A percentile compares a stretch with the other conserved stretches of the same genome.
Conservation (phyloP, 1,140 invertebrate species). For the Caenorhabditis inopinata region DNA sequence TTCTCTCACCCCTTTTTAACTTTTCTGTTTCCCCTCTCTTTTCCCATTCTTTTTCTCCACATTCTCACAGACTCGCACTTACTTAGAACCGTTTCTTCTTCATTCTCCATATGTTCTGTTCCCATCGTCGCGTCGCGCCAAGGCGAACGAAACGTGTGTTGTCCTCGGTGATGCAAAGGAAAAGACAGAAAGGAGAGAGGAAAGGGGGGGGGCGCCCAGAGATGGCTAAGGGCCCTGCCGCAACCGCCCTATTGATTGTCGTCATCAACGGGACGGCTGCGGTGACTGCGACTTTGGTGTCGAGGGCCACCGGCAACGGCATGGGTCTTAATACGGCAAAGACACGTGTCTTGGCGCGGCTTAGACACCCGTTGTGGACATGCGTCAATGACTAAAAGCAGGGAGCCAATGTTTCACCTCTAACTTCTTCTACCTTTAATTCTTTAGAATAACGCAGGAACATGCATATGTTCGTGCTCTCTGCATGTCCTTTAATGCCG, state of each 20-base stretch:
- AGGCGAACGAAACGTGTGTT: constrained; percentile 12
- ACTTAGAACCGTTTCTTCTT: neutral
- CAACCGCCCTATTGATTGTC: constrained; percentile 31
- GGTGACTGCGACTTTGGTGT: neutral
- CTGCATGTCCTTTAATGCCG: too few species aligned
- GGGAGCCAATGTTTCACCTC: too few species aligned
- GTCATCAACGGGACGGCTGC: neutral
- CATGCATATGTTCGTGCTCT: too few species aligned
- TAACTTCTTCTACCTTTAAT: too few species aligned
- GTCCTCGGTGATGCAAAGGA: too few species aligned
- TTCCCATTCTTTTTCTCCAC: neutral
- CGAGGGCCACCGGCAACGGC: too few species aligned
- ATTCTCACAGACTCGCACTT: neutral
- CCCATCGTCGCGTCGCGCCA: neutral
- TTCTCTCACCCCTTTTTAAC: neutral
- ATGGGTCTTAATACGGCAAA: too few species aligned
- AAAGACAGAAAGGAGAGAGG: neutral
- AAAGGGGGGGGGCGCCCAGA: neutral
- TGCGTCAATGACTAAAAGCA: too few species aligned
- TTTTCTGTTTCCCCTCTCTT: neutral
- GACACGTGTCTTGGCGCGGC: neutral
- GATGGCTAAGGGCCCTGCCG: constrained; percentile 20
- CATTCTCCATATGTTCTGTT: neutral
- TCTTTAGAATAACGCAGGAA: too few species aligned
- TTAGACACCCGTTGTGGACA: neutral